Evolutionary conservation across 2,888 invertebrate genomes (phyloP).

Genomic region (Heliconius sara): DNA sequence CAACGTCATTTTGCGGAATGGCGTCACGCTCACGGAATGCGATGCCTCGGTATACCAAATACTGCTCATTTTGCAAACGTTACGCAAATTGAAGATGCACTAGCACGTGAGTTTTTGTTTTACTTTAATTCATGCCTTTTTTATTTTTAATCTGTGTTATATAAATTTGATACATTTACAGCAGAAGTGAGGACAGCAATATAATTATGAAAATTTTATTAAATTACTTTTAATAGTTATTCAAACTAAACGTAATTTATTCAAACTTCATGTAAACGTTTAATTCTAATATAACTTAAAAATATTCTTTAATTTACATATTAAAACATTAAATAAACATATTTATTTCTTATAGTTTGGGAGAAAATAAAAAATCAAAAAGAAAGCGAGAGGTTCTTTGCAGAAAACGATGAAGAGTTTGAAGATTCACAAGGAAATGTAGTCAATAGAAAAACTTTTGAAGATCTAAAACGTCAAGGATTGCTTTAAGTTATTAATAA

Average conservation of each 20-base stretch:
- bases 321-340: neutral
- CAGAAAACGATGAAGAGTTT: constrained; percentile 98
- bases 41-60: constrained; percentile 99
- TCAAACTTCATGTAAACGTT: neutral
- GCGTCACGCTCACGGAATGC: constrained; percentile 96
- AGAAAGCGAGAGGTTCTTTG: constrained; percentile 97
- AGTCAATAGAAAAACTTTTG: constrained; percentile 98
- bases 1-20: constrained; percentile 99
- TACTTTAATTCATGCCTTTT: neutral
- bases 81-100: constrained; percentile 98
- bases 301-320: no score
- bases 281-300: neutral
- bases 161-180: neutral
- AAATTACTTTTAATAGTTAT: no score
- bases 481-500: constrained; percentile 86
- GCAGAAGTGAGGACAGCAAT: neutral
- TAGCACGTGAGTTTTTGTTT: constrained; percentile 88
- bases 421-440: constrained; percentile 99
- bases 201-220: neutral
- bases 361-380: constrained; percentile 98
- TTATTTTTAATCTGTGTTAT: neutral
- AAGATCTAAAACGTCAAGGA: constrained; percentile 99
- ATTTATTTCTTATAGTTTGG: constrained; percentile 89
- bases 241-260: no score
- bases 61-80: constrained; percentile 99